Base-by-base conservation (phyloP, 2,888 invertebrate species). In the Trichopoda pennipes region DNA sequence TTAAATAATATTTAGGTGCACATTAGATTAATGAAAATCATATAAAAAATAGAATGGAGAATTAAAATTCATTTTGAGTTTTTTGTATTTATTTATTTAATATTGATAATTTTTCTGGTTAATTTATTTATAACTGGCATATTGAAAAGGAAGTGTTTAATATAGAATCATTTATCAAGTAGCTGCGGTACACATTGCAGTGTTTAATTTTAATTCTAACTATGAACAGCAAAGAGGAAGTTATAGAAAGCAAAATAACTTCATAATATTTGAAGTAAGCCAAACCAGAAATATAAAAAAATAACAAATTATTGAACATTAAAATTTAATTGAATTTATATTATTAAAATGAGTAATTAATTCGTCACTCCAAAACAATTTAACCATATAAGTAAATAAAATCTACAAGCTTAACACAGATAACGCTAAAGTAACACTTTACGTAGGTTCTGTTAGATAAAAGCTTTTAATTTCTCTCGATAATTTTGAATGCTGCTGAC, bases 111-210 rank as follows among this genome's bases (percentile, higher is more conserved):
- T 2, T 19, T 28, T 55, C 14, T 12, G 12, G 17, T 69, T 16
- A 19, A 32, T 60, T 3, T 42, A 17, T 23, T 38, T n/a, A 3
- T 19, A 35, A 44, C 44, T 73, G 55, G 63, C 63, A 55, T 44
- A 32, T 32, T 44, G 44, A 55, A 49, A 16, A 63, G 73, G 63
- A 73, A 73, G 63, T 63, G 10, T 44, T 14, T 44, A 3, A n/a
- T 16, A n/a, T 12, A 14, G 35, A 60, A 70, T 16, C 19, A 60
- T 42, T 72, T 42, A 53, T 49, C 32, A 73, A 14, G 21, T 47
- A 49, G 56, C 56, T 35, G 47, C 6, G 1, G 9, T 44, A 16
- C 2, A 56, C 38, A 63, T 32, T 19, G 19, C n/a, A 17, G 9
- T 63, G 7, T 32, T 17, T n/a, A 55, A 55, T 53, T 63, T n/a